Base-by-base conservation (phyloP, 2,888 invertebrate genomes). In the Eulithis prunata region DNA sequence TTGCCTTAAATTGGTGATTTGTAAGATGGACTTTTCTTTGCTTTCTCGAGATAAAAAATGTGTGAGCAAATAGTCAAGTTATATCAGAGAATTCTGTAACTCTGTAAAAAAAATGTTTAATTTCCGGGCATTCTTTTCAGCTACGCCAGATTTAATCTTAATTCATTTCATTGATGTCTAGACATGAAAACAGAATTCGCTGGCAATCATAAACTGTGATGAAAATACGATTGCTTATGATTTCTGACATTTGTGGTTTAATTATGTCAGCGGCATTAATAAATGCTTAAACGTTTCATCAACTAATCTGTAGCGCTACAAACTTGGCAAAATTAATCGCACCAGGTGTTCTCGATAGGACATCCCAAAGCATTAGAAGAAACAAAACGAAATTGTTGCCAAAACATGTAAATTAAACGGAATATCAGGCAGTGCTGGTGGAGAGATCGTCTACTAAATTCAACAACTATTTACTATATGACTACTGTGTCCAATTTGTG, bases 311-410 rank as follows among this genome's bases (percentile, higher is more conserved):
- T 3, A 52, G 8, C 46, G 13, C 56, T 56, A 66, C 70, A 71
- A 72, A 72, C 69, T 76, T 75, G 64, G 71, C 68, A 61, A 73
- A 73, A 79, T 74, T 75, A 74, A 76, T 80, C 62, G 71, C 70
- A 61, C 57, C 70, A 66, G 71, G 68, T 73, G 68, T 49, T 45
- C 56, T 21, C 55, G 60, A 56, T 32, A 21, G 63, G 53, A 53
- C 67, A 67, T 60, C 63, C 63, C 47, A 49, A 45, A 60, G 45
- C 54, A 57, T 63, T 56, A 63, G 49, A 13, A 28, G 43, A 57
- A 56, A 53, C 47, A 21, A 21, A 13, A 53, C 47, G 36, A 21
- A 13, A 45, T 52, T 62, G 55, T n/a, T 61, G 64, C 68, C 68
- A 61, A 68, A 61, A 61, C 55, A 54, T 64, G 52, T 61, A 57